These are phyloP conservation scores for Tipula confusa DNA, from an alignment of 2,888 invertebrate species.

Conservation along the genomic window DNA sequence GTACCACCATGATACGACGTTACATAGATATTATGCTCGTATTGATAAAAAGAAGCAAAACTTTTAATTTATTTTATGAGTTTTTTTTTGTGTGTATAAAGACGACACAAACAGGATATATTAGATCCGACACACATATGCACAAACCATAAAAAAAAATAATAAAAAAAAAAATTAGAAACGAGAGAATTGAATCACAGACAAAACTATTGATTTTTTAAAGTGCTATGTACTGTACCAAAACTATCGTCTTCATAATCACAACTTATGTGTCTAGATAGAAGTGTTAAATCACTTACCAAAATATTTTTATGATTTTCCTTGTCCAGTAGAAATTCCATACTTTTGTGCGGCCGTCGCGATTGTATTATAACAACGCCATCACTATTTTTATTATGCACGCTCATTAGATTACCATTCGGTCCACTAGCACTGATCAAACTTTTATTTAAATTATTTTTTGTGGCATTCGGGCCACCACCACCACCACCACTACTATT, in stretches of 20 bases:
- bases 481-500: not conserved
- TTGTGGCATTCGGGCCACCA: not conserved
- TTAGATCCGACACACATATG: not conserved
- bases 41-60: not conserved
- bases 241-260: not conserved
- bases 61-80: not conserved
- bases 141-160: not conserved
- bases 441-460: not conserved
- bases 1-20: not conserved
- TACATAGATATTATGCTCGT: not conserved
- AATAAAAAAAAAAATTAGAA: not conserved
- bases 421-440: constrained; percentile 35
- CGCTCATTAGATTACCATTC: not conserved
- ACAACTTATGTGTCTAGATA: not conserved
- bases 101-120: not conserved
- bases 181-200: not conserved
- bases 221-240: too few relatives aligned
- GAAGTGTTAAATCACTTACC: constrained; percentile 57
- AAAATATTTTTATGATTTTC: constrained; percentile 81
- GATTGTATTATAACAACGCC: constrained; percentile 38
- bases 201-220: constrained; percentile 9
- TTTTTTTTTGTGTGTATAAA: not conserved
- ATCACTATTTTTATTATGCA: constrained; percentile 14
- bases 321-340: constrained; percentile 93
- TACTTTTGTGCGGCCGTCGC: constrained; percentile 74